Evolutionary conservation across 2,888 invertebrate genomes (phyloP), one percentile per base, ranked within the genome.

Genomic region (Drosophila heteroneura): DNA sequence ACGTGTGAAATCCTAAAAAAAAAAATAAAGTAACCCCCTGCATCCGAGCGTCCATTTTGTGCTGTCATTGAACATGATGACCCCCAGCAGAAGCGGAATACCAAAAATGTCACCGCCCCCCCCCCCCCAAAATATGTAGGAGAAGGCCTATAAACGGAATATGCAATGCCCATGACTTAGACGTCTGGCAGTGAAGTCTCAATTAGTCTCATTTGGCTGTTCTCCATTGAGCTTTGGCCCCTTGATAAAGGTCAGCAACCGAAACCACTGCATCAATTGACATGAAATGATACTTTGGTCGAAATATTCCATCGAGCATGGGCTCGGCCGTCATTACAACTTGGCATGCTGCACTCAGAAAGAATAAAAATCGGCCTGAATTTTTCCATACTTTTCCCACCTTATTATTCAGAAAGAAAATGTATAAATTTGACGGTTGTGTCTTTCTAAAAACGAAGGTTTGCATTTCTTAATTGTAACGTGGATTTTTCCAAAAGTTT

Each of bases 1-100:
- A 81, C 86, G 82, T 89, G 82, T 86, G 75, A 85, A 86, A 86
- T 82, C 84, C 75, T 77, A 81, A 80, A 68, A 73, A 70, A 60
- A 68, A 68, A 63, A 73, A 70, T 64, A 63, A 19, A 16, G 10
- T 26, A 7, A 16, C 22, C 26, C 19, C 16, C 2, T 47, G 52
- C 44, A 64, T 74, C 63, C 64, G 68, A 78, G 64, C 81, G 73
- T 70, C 88, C 76, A 73, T 74, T 84, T 74, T 67, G 70, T 75
- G 70, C 67, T 71, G 68, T 47, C 85, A 74, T 72, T 78, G 69
- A 71, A 72, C 70, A 77, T 61, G 65, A 74, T 71, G 69, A 60
- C 60, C 70, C 74, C 16, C 47, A 26, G 26, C 26, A 9, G 47
- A 77, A 78, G 67, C 66, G 69, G 64, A 81, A 70, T 68, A 30